Percentiles rank a stretch among this genome's conserved stretches.
These are phyloP conservation scores for Stratiomys singularior DNA, from an alignment of 2,888 invertebrate species.

Conservation along the genomic window DNA sequence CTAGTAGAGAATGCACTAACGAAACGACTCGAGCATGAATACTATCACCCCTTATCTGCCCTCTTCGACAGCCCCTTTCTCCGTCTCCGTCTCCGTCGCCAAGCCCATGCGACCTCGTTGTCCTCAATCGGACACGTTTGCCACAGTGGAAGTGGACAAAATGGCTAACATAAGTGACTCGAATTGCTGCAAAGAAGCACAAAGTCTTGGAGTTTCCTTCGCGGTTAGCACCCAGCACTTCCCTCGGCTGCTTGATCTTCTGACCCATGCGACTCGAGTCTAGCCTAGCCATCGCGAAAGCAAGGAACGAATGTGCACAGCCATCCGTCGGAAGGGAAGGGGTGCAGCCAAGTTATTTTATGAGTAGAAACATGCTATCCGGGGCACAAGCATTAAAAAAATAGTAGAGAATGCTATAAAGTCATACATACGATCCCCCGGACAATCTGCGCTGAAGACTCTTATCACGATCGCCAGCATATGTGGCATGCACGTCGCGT, in stretches of 20 bases:
- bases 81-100: background rate
- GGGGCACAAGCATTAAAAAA: slow-evolving; percentile 2
- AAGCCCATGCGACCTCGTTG: background rate
- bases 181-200: background rate
- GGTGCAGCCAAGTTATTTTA: background rate
- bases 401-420: too few relatives aligned
- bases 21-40: background rate
- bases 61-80: background rate
- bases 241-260: background rate
- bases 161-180: background rate
- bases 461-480: slow-evolving; percentile 42
- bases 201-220: too few relatives aligned
- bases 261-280: background rate
- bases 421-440: slow-evolving; percentile 17
- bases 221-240: slow-evolving; percentile 2
- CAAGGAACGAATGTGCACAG: background rate
- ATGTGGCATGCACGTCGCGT: slow-evolving; percentile 27
- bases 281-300: background rate
- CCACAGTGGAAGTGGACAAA: background rate
- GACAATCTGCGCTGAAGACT: background rate
- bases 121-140: background rate
- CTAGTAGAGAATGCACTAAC: background rate
- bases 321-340: background rate
- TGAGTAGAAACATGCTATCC: background rate
- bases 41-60: slow-evolving; percentile 8